These are phyloP conservation scores for Plestiodon gilberti DNA, from an alignment of 2,113 vertebrate genomes.

Conservation along the genomic window DNA sequence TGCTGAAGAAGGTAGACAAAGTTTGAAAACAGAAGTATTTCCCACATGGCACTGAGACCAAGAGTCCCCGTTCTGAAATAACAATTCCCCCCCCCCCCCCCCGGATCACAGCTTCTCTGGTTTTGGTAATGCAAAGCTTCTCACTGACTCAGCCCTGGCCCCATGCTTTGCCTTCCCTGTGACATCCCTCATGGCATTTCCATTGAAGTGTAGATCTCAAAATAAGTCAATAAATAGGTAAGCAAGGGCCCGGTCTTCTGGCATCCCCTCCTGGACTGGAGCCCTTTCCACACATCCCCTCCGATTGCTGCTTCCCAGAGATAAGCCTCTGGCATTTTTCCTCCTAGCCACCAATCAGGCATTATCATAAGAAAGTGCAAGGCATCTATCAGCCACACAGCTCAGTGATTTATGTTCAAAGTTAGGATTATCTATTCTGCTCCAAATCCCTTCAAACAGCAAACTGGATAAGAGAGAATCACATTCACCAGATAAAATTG, in stretches of 20 bases:
- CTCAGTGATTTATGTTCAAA: conserved; percentile 93
- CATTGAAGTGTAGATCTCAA: conserved; percentile 13
- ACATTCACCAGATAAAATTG: conserved; percentile 82
- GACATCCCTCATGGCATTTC: background rate
- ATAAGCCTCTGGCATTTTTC: conserved; percentile 92
- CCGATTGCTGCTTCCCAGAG: conserved; percentile 82
- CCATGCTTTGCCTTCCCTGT: background rate
- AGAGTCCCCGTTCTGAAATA: accelerated
- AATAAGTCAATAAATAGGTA: conserved; percentile 33
- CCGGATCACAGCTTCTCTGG: accelerated
- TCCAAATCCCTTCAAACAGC: conserved; percentile 97
- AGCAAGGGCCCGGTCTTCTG: accelerated
- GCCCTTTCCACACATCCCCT: background rate
- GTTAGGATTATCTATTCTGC: conserved; percentile 93
- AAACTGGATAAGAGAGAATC: conserved; percentile 83
- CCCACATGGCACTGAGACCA: accelerated
- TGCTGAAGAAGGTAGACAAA: background rate
- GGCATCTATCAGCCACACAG: conserved; percentile 82
- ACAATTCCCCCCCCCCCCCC: too few relatives aligned
- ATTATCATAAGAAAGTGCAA: conserved; percentile 94
- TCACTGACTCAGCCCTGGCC: background rate
- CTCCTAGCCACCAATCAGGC: conserved; percentile 77
- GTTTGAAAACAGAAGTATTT: background rate
- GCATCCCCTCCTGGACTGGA: conserved; percentile 39
- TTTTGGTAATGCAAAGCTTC: accelerated